A percentile compares a stretch with the other conserved stretches of the same genome.
Conservation (phyloP, 2,797 vertebrate genomes). For the Telmatherina bonti region DNA sequence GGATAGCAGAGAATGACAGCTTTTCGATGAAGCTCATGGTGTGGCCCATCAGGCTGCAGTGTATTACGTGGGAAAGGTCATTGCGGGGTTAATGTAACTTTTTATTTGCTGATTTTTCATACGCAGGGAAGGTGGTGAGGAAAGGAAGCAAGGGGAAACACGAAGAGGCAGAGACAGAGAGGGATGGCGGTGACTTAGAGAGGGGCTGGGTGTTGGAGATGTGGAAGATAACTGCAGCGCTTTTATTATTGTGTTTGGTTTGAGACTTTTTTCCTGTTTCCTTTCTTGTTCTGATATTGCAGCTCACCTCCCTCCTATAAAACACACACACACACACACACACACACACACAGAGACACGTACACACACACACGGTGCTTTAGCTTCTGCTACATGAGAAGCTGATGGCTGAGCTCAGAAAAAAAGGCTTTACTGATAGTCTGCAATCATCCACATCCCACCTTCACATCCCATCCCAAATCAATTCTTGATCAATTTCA, state of each 20-base stretch:
- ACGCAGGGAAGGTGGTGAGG: conserved; percentile 81
- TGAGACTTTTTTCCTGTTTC: conserved; percentile 35
- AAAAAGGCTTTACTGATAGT: too few species aligned
- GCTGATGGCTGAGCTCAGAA: conserved; percentile 44
- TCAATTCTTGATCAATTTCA: conserved; percentile 79
- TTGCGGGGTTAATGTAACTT: conserved; percentile 99
- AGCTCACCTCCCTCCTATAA: not conserved
- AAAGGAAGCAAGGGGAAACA: conserved; percentile 74
- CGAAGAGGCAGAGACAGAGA: conserved; percentile 27
- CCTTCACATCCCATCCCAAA: conserved; percentile 72
- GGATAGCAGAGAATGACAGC: conserved; percentile 96
- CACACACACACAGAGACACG: not conserved
- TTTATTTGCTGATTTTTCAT: conserved; percentile 99
- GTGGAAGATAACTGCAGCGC: conserved; percentile 79
- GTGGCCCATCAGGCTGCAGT: conserved; percentile 95
- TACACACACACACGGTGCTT: conserved; percentile 18
- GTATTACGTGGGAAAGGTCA: conserved; percentile 99
- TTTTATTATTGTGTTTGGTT: conserved; percentile 75
- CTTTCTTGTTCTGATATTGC: conserved; percentile 68
- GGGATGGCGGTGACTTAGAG: conserved; percentile 34
- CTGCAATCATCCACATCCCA: conserved; percentile 63
- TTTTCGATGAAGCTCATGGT: conserved; percentile 92
- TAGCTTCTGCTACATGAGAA: conserved; percentile 44
- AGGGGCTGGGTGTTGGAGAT: conserved; percentile 50
- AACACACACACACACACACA: not conserved